Percentiles rank a stretch among this genome's conserved stretches.
Conservation (phyloP, 92 coral and sea anemone species). For the Zoanthus sansibaricus region DNA sequence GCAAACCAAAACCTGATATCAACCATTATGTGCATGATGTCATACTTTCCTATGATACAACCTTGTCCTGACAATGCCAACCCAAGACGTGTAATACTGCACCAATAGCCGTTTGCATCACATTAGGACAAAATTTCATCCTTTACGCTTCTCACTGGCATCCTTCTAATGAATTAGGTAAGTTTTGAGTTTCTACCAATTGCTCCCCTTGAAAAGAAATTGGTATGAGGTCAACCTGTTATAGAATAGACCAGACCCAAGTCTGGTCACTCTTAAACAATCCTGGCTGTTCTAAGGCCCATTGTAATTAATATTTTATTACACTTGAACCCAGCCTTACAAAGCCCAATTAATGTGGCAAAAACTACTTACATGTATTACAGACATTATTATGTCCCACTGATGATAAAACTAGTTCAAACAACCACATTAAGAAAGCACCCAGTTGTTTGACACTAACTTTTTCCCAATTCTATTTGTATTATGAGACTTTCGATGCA, state of each 20-base stretch:
- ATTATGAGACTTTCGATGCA: slow-evolving; percentile 28
- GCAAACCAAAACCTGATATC: slow-evolving; percentile 37
- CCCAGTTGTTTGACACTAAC: slow-evolving; percentile 19
- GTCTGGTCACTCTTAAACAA: slow-evolving; percentile 29
- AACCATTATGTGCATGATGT: slow-evolving; percentile 28
- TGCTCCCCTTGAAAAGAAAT: slow-evolving; percentile 21
- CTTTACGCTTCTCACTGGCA: slow-evolving; percentile 33
- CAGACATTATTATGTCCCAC: slow-evolving; percentile 34
- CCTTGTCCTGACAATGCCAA: slow-evolving; percentile 13
- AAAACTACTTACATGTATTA: slow-evolving; percentile 27
- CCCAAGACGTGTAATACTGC: slow-evolving; percentile 22
- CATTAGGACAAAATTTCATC: slow-evolving; percentile 28
- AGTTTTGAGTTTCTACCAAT: slow-evolving; percentile 15
- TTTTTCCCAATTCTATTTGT: slow-evolving; percentile 26
- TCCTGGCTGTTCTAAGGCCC: slow-evolving; percentile 30
- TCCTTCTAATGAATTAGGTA: slow-evolving; percentile 26
- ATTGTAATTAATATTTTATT: slow-evolving; percentile 24
- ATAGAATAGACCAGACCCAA: slow-evolving; percentile 27
- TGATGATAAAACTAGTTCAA: slow-evolving; percentile 17
- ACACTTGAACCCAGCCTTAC: slow-evolving; percentile 25
- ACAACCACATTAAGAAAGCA: slow-evolving; percentile 23
- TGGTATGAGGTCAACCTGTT: slow-evolving; percentile 23
- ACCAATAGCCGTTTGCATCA: slow-evolving; percentile 15
- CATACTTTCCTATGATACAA: slow-evolving; percentile 27
- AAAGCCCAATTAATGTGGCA: slow-evolving; percentile 15